A percentile compares a stretch with the other conserved stretches of the same genome.
Evolutionary conservation across 2,113 vertebrate genomes (phyloP).

Genomic region (Tetrao urogallus): DNA sequence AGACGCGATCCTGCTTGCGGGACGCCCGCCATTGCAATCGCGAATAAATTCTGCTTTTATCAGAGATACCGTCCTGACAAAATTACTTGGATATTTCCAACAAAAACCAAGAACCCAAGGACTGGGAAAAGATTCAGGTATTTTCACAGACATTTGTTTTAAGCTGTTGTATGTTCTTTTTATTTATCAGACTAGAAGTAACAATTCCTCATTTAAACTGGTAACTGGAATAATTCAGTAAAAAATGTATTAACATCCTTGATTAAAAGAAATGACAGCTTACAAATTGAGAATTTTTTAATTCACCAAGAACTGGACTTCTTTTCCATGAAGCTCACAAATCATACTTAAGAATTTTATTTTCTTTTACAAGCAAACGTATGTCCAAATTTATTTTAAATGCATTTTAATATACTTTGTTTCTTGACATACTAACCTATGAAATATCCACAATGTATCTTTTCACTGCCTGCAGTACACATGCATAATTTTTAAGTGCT

Average conservation of each 20-base stretch:
- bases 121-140: background rate
- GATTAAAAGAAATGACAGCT: background rate
- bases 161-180: background rate
- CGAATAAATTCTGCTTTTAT: too few relatives aligned
- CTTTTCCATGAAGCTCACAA: background rate
- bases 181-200: background rate
- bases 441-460: background rate
- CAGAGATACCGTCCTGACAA: too few relatives aligned
- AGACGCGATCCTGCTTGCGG: too few relatives aligned
- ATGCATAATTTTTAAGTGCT: background rate
- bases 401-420: background rate
- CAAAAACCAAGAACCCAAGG: background rate
- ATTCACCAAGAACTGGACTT: background rate
- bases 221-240: background rate
- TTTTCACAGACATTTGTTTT: background rate
- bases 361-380: background rate
- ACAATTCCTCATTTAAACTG: background rate
- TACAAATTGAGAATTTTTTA: background rate
- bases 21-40: too few relatives aligned
- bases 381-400: background rate
- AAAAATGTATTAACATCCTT: background rate
- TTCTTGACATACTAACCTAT: background rate
- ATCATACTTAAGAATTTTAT: background rate
- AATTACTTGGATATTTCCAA: too few relatives aligned
- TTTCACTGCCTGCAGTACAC: background rate